Percentiles rank a stretch among this genome's conserved stretches.
Conservation (phyloP, 1,140 invertebrate species). For the Eriosoma lanigerum region DNA sequence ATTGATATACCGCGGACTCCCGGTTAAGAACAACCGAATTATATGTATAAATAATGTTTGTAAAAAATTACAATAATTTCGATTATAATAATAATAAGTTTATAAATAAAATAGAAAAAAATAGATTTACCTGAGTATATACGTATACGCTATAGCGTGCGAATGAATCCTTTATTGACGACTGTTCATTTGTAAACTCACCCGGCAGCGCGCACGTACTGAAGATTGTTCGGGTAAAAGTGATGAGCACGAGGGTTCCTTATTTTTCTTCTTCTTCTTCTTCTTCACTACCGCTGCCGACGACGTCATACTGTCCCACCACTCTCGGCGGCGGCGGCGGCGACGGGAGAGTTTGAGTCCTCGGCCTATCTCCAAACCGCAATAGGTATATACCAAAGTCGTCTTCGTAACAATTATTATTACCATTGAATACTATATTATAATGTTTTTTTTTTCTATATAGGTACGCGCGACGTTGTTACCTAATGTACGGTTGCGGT, state of each 20-base stretch:
- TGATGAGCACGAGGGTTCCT: constrained; percentile 50
- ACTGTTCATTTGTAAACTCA: constrained; percentile 43
- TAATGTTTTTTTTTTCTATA: too few species aligned
- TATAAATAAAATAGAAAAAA: not conserved
- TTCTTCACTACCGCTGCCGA: not conserved
- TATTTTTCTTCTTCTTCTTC: constrained; percentile 40
- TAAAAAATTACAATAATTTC: too few species aligned
- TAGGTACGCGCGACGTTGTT: not conserved
- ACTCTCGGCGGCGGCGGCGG: constrained; percentile 1
- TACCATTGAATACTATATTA: too few species aligned
- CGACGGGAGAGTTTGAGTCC: not conserved
- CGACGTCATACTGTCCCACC: not conserved
- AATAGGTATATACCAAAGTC: not conserved
- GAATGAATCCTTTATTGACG: not conserved
- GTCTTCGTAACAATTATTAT: not conserved
- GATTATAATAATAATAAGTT: not conserved
- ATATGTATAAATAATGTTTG: too few species aligned
- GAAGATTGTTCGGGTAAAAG: constrained; percentile 47
- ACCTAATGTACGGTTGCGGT: not conserved
- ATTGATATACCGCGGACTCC: too few species aligned
- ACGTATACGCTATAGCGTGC: too few species aligned
- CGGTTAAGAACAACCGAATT: too few species aligned
- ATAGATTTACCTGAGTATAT: not conserved
- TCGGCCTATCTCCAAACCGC: not conserved
- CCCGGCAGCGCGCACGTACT: constrained; percentile 50